Base-by-base conservation (phyloP, 92 coral and sea anemone species). In the Montipora capitata region DNA sequence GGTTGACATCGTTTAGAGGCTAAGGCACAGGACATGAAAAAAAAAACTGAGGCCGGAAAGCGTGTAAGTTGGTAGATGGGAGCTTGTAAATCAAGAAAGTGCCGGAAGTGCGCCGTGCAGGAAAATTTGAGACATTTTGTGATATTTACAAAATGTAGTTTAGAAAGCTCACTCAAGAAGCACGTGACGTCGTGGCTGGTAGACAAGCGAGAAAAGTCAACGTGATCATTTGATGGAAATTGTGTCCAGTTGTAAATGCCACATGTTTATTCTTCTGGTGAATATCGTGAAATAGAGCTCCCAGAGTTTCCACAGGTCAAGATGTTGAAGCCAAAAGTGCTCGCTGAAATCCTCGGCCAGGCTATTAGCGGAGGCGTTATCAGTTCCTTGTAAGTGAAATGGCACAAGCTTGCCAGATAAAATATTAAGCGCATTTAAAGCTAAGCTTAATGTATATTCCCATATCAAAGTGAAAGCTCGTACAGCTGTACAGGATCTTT, bases 241-340 rank as follows among this genome's bases (percentile, higher is more conserved):
- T 69, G 13, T 42, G 56, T 27, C n/a, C 39, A 18, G 14, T 40
- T 40, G 88, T 91, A 81, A 86, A 86, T 91, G 94, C 87, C 94
- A 64, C 94, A 76, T 75, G 91, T 43, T 44, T 68, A 75, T 52
- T 70, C 74, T 7, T 81, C 82, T 52, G 81, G 57, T 18, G 71
- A 87, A 1, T 56, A 43, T 43, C 74, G 75, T 54, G 98, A 93
- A 49, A 91, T 95, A 83, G 98, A 95, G 58, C 79, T 93, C 48
- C 96, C 94, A 45, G 94, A 93, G 81, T 93, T 93, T 56, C 98
- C 96, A 72, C 96, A 90, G 38, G 90, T 88, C 27, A 94, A 87
- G 72, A 97, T 97, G 99, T 70, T 97, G 52, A 95, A 96, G 68
- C 99, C 99, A 2, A 97, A 94, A 90, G 98, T 95, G n/a, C 91